phyloP scores from a whole-genome alignment of 2,113 vertebrate genomes.

The Trogon surrucura region DNA sequence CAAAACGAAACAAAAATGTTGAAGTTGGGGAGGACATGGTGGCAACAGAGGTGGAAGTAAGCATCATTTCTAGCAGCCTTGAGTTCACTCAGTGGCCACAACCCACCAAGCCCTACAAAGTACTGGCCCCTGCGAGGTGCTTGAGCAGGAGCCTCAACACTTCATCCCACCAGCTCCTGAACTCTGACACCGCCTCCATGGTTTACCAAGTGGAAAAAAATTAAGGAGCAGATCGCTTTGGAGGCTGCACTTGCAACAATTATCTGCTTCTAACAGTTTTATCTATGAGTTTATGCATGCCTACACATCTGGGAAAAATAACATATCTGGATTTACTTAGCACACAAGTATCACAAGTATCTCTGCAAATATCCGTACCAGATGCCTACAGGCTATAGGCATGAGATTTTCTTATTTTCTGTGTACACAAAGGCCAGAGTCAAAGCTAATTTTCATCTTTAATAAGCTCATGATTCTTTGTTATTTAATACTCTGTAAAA shows the following conservation, averaged over 20 bases:
- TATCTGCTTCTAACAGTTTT: neutral
- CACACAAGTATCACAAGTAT: neutral
- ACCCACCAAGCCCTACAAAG: neutral
- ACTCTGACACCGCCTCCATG: neutral
- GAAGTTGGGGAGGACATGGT: neutral
- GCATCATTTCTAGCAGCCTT: neutral
- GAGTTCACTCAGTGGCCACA: too few relatives aligned
- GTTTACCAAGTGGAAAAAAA: neutral
- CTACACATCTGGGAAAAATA: neutral
- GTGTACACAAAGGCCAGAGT: neutral
- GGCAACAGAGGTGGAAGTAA: neutral
- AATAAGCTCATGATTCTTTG: constrained; percentile 59
- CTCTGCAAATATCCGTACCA: neutral
- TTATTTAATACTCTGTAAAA: constrained; percentile 73
- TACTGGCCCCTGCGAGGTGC: neutral
- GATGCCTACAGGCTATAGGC: neutral
- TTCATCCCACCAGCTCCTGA: neutral
- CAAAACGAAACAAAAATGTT: too few relatives aligned
- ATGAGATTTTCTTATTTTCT: neutral
- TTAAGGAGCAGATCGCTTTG: neutral
- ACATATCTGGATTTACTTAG: neutral
- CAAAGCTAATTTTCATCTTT: constrained; percentile 63
- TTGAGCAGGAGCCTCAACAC: neutral
- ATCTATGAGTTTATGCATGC: neutral
- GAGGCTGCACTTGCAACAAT: neutral